A percentile compares a stretch with the other conserved stretches of the same genome.
Evolutionary conservation across 2,888 invertebrate species (phyloP).

Genomic region (Schrankia costaestrigalis): DNA sequence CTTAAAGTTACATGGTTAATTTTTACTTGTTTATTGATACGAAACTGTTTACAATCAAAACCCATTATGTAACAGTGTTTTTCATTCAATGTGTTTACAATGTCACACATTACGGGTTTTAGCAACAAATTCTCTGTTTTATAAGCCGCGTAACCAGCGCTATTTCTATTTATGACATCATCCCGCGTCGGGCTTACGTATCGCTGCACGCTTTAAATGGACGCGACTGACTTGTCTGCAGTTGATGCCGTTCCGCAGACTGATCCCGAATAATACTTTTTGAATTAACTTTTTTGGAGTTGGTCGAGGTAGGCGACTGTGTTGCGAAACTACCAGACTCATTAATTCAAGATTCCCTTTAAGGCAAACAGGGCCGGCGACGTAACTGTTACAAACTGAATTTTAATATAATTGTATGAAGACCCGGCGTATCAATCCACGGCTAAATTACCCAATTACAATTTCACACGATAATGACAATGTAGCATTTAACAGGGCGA

Average conservation of each 20-base stretch:
- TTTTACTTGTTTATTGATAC: neutral
- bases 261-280: slow-evolving; percentile 76
- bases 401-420: slow-evolving; percentile 50
- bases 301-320: slow-evolving; percentile 53
- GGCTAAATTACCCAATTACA: slow-evolving; percentile 8
- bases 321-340: slow-evolving; percentile 68
- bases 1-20: too few species aligned
- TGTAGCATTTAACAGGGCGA: neutral
- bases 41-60: slow-evolving; percentile 5
- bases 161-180: slow-evolving; percentile 83
- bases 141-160: slow-evolving; percentile 64
- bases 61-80: slow-evolving; percentile 6
- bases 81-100: slow-evolving; percentile 45
- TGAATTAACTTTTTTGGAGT: slow-evolving; percentile 64
- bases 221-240: slow-evolving; percentile 76
- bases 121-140: slow-evolving; percentile 60
- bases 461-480: slow-evolving; percentile 15
- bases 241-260: slow-evolving; percentile 75
- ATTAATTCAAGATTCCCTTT: slow-evolving; percentile 77
- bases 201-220: slow-evolving; percentile 82
- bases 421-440: slow-evolving; percentile 32
- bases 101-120: slow-evolving; percentile 55
- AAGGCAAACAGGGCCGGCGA: slow-evolving; percentile 60
- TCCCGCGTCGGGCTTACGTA: slow-evolving; percentile 78
- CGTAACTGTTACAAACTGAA: slow-evolving; percentile 56